Percentiles rank a stretch among this genome's conserved stretches.
Conservation (phyloP, 2,113 vertebrate genomes). For the Gymnocephalus cernua region DNA sequence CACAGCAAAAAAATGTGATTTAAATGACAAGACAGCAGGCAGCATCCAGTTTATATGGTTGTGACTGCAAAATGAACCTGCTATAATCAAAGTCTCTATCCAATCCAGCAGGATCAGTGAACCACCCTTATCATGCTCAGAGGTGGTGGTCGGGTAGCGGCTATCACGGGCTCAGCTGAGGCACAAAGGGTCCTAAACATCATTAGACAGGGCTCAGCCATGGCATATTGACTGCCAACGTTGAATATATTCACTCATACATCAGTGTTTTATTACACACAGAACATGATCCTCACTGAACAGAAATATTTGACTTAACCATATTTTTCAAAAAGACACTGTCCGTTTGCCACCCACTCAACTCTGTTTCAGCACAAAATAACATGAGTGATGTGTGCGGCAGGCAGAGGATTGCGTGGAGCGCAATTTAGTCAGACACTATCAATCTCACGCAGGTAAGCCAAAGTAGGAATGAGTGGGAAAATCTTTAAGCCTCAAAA, state of each 20-base stretch:
- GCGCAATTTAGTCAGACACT: constrained; percentile 49
- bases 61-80: constrained; percentile 45
- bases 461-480: constrained; percentile 40
- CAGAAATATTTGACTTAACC: constrained; percentile 48
- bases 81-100: constrained; percentile 43
- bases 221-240: constrained; percentile 37
- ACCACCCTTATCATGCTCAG: constrained; percentile 35
- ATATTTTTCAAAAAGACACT: constrained; percentile 38
- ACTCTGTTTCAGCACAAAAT: constrained; percentile 49
- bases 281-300: constrained; percentile 16
- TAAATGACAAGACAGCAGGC: constrained; percentile 48
- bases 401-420: constrained; percentile 38
- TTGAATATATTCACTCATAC: constrained; percentile 32
- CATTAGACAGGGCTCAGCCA: constrained; percentile 54
- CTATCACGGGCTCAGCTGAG: constrained; percentile 32
- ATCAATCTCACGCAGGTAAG: constrained; percentile 56
- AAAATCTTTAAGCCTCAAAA: constrained; percentile 48
- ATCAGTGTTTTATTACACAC: constrained; percentile 21
- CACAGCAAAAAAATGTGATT: constrained; percentile 15
- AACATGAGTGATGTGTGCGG: constrained; percentile 63
- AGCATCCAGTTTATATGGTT: constrained; percentile 26
- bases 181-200: constrained; percentile 37
- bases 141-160: constrained; percentile 39
- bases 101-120: constrained; percentile 48
- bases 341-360: constrained; percentile 48